Evolutionary conservation across 2,113 vertebrate genomes (phyloP), one percentile per base, ranked within the genome.

Genomic region (Megaceryle maxima): DNA sequence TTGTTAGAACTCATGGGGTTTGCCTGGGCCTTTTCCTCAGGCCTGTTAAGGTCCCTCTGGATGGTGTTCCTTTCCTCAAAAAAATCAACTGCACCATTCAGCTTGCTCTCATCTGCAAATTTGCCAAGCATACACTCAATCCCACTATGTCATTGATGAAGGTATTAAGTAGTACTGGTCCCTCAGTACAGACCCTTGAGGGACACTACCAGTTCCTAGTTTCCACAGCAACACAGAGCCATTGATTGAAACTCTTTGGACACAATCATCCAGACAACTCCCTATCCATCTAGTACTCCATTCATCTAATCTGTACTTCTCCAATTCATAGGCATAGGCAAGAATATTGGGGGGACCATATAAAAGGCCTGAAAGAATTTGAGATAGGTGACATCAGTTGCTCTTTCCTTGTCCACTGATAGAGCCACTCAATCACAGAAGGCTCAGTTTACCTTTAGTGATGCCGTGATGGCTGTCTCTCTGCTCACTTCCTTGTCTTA

Each of bases 11-110:
- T 84, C 35, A 19, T 33, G 14, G 41, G 5, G 7, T 56, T 72
- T 1, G 1, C 11, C 17, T 17, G 6, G 2, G 1, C 7, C 16
- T 24, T 31, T 17, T n/a, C 8, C 35, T 26, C 26, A 24, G 59
- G 22, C 8, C 16, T 57, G 13, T 37, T 26, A 33, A 72, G 21
- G 14, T 50, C 17, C 10, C 5, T 21, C 25, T 43, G 56, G 1
- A 24, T 37, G 26, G 10, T 11, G 50, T 12, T 11, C 20, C 5
- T n/a, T 69, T 13, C 55, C 25, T 77, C 63, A 33, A 41, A 18
- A 1, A 2, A 43, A 70, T 68, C 21, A 43, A 28, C 43, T 33
- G 16, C 31, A 44, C 11, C 15, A 16, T 17, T 57, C 11, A 16
- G 6, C 10, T 37, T 72, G 9, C 3, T 33, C 8, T 78, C 35